phyloP scores from a whole-genome alignment of 2,113 vertebrate genomes.

The Perccottus glenii region DNA sequence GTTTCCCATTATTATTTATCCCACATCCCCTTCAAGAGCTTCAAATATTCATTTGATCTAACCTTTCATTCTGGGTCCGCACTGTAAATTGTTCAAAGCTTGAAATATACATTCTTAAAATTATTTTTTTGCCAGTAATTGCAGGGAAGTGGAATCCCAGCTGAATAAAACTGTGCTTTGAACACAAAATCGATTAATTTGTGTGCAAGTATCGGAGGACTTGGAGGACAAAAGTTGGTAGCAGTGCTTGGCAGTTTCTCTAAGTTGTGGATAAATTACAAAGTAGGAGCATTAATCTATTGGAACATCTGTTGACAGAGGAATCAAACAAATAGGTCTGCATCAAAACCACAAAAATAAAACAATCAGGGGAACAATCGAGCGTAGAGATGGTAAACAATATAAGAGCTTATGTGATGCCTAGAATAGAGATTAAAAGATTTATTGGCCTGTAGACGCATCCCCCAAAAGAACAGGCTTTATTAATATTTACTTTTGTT shows the following conservation, averaged over 20 bases:
- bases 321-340: not conserved
- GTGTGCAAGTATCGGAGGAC: slow-evolving; percentile 20
- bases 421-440: not conserved
- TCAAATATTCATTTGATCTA: slow-evolving; percentile 56
- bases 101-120: slow-evolving; percentile 38
- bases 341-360: slow-evolving; percentile 13
- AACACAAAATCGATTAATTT: slow-evolving; percentile 23
- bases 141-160: slow-evolving; percentile 18
- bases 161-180: slow-evolving; percentile 29
- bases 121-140: slow-evolving; percentile 24
- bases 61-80: slow-evolving; percentile 33
- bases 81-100: slow-evolving; percentile 28
- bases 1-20: slow-evolving; percentile 47
- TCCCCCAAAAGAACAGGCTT: too few relatives aligned
- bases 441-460: not conserved
- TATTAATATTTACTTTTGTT: too few relatives aligned
- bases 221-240: slow-evolving; percentile 17
- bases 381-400: not conserved
- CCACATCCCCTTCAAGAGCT: slow-evolving; percentile 25
- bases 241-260: not conserved
- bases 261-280: slow-evolving; percentile 12
- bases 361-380: slow-evolving; percentile 1
- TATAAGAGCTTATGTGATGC: slow-evolving; percentile 4
- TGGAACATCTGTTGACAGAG: slow-evolving; percentile 3
- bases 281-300: slow-evolving; percentile 13